phyloP scores from a whole-genome alignment of 2,113 vertebrate species.

The Embiotoca jacksoni region DNA sequence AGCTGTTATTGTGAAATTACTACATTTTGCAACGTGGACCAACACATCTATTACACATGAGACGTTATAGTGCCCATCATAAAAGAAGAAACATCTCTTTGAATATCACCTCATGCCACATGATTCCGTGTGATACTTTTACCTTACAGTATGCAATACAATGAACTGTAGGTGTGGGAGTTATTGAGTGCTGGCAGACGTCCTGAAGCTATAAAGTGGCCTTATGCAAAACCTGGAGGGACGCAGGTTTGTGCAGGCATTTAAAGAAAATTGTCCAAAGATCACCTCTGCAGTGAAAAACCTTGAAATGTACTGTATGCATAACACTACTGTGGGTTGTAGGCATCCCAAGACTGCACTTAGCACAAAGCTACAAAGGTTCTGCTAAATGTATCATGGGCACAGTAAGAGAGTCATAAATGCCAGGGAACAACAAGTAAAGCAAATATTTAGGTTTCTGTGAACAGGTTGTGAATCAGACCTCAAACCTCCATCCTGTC shows the following conservation, averaged over 20 bases:
- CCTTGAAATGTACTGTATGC: slow-evolving; percentile 3
- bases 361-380: neutral
- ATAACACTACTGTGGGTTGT: neutral
- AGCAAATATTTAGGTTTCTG: slow-evolving; percentile 43
- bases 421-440: slow-evolving; percentile 13
- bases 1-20: no score
- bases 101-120: slow-evolving; percentile 19
- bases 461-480: slow-evolving; percentile 29
- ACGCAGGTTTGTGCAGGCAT: slow-evolving; percentile 27
- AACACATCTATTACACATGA: neutral
- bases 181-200: slow-evolving; percentile 57
- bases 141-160: slow-evolving; percentile 50
- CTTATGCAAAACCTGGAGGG: slow-evolving; percentile 30
- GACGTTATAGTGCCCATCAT: slow-evolving; percentile 27
- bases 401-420: slow-evolving; percentile 22
- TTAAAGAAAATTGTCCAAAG: slow-evolving; percentile 36
- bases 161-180: slow-evolving; percentile 49
- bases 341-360: slow-evolving; percentile 8
- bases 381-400: slow-evolving; percentile 10
- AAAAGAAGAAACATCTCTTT: slow-evolving; percentile 34
- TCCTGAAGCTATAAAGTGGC: slow-evolving; percentile 57
- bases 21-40: no score
- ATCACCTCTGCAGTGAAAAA: slow-evolving; percentile 27
- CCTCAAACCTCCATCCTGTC: slow-evolving; percentile 5
- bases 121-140: slow-evolving; percentile 32